Evolutionary conservation across 1,140 invertebrate genomes (phyloP).

Genomic region (Ephestia elutella): DNA sequence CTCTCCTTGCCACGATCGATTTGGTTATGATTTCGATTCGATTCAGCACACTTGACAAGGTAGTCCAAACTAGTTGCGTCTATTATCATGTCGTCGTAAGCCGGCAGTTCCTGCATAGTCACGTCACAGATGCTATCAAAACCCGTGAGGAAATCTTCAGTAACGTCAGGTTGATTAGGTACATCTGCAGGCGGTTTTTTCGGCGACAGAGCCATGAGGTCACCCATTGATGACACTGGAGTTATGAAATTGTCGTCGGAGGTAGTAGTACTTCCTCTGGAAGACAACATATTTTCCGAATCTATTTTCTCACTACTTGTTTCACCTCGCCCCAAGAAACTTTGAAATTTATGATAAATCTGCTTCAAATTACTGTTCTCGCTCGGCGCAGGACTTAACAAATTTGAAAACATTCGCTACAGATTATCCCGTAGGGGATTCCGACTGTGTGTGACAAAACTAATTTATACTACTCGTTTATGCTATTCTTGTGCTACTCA

Average conservation of each 20-base stretch:
- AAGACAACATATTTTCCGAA: slow-evolving; percentile 36
- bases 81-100: slow-evolving; percentile 51
- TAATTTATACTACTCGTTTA: slow-evolving; percentile 7
- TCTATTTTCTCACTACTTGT: slow-evolving; percentile 14
- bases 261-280: slow-evolving; percentile 26
- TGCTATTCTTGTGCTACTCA: slow-evolving; percentile 17
- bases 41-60: slow-evolving; percentile 52
- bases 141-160: slow-evolving; percentile 55
- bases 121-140: slow-evolving; percentile 59
- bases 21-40: slow-evolving; percentile 42
- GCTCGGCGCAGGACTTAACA: slow-evolving; percentile 19
- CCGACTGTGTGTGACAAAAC: slow-evolving; percentile 9
- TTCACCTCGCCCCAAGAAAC: slow-evolving; percentile 21
- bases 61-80: slow-evolving; percentile 59
- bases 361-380: slow-evolving; percentile 28
- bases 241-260: slow-evolving; percentile 53
- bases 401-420: slow-evolving; percentile 36
- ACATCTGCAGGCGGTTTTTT: slow-evolving; percentile 27
- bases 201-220: slow-evolving; percentile 57
- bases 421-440: slow-evolving; percentile 2
- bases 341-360: slow-evolving; percentile 35
- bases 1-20: slow-evolving; percentile 73
- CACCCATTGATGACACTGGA: slow-evolving; percentile 48
- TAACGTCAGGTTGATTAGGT: slow-evolving; percentile 32
- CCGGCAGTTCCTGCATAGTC: slow-evolving; percentile 56